Conservation (phyloP, 2,888 invertebrate species). For the Nemoura dubitans region DNA sequence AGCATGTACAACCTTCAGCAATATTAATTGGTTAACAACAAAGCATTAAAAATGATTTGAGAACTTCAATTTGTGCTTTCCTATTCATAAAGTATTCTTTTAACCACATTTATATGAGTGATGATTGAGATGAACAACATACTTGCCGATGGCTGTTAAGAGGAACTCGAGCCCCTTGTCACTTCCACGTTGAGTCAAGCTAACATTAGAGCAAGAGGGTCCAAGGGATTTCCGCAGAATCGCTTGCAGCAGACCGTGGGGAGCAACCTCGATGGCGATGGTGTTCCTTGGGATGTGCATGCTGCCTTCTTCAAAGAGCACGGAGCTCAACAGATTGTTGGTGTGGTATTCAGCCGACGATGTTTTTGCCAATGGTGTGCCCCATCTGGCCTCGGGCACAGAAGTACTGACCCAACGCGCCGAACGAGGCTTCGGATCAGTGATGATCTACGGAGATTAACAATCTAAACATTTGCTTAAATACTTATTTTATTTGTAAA, state of each 20-base stretch:
- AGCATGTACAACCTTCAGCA: constrained; percentile 65
- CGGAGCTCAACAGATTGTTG: constrained; percentile 74
- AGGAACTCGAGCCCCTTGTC: constrained; percentile 72
- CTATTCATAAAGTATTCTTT: not conserved
- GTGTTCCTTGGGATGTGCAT: constrained; percentile 82
- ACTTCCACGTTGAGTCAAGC: constrained; percentile 77
- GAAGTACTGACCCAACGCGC: constrained; percentile 88
- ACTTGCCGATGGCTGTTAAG: constrained; percentile 74
- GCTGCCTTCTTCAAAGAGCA: constrained; percentile 84
- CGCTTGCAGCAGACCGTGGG: constrained; percentile 88
- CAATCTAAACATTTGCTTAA: not conserved
- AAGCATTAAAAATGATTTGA: too few relatives aligned
- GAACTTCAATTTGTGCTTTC: not conserved
- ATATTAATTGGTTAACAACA: not conserved
- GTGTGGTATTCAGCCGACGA: constrained; percentile 90
- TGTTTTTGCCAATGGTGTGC: constrained; percentile 67
- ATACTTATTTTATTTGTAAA: not conserved
- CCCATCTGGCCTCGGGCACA: constrained; percentile 77
- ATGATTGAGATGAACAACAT: constrained; percentile 53
- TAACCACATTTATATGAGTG: not conserved
- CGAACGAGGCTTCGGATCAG: constrained; percentile 72
- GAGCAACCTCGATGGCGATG: constrained; percentile 87
- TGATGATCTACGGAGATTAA: constrained; percentile 63
- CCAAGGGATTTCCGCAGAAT: constrained; percentile 81
- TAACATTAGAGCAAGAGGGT: constrained; percentile 75